Conservation (phyloP, 2,888 invertebrate genomes). For the Andrena praecox region DNA sequence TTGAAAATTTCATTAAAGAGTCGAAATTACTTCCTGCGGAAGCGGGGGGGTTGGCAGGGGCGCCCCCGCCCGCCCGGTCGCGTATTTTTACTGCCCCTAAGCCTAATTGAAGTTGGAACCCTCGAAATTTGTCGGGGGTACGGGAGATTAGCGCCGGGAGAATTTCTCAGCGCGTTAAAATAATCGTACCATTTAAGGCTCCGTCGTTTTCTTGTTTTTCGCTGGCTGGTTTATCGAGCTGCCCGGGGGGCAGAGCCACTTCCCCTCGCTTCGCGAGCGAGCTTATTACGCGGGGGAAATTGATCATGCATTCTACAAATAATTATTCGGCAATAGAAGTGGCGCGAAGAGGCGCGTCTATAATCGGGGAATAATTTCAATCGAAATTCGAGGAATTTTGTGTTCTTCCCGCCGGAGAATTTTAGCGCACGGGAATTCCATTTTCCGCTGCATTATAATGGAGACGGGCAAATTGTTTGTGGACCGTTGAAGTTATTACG, state of each 20-base stretch:
- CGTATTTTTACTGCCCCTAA: conserved; percentile 74
- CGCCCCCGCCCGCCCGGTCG: conserved; percentile 30
- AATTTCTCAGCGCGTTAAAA: conserved; percentile 52
- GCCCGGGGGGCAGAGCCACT: background rate
- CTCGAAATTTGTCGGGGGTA: conserved; percentile 62
- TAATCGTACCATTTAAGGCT: conserved; percentile 45
- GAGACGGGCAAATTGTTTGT: background rate
- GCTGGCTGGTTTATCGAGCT: conserved; percentile 9
- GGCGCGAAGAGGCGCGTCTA: no score
- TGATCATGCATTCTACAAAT: no score
- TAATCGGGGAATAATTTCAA: no score
- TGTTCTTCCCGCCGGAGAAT: background rate
- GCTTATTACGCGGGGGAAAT: no score
- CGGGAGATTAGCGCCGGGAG: conserved; percentile 59
- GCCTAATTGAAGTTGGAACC: conserved; percentile 77
- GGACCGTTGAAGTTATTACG: conserved; percentile 9
- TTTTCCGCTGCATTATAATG: background rate
- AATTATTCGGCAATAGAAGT: no score
- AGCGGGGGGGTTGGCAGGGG: conserved; percentile 45
- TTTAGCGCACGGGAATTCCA: background rate
- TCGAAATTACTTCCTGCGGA: conserved; percentile 77
- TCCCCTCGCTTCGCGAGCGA: no score
- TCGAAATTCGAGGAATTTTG: background rate
- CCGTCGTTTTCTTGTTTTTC: conserved; percentile 14
- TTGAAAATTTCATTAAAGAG: conserved; percentile 78